These are phyloP conservation scores for Cecropterus lyciades DNA, from an alignment of 1,140 invertebrate species.

Conservation along the genomic window DNA sequence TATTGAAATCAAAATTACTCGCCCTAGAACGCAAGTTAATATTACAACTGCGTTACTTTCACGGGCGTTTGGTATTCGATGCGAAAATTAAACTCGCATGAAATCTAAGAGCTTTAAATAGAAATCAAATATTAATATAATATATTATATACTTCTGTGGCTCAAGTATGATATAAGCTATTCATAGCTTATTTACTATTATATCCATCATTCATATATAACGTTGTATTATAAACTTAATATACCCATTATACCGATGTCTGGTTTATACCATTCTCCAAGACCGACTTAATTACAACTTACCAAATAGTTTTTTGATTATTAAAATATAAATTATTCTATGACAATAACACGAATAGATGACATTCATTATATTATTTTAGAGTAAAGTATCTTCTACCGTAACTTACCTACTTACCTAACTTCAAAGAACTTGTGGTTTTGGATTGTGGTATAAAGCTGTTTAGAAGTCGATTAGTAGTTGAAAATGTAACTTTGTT, in stretches of 20 bases:
- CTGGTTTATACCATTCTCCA: slow-evolving; percentile 63
- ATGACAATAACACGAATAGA: slow-evolving; percentile 69
- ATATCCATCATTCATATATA: slow-evolving; percentile 61
- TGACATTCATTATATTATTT: slow-evolving; percentile 52
- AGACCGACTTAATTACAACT: slow-evolving; percentile 53
- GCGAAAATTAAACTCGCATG: slow-evolving; percentile 71
- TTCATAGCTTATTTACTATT: slow-evolving; percentile 75
- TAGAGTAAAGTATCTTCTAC: slow-evolving; percentile 41
- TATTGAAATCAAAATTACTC: slow-evolving; percentile 57
- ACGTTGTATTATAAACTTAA: slow-evolving; percentile 50
- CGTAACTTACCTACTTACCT: slow-evolving; percentile 26
- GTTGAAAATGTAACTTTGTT: slow-evolving; percentile 46
- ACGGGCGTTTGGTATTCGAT: slow-evolving; percentile 71
- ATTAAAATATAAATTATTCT: slow-evolving; percentile 61
- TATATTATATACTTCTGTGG: slow-evolving; percentile 80
- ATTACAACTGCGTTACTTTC: slow-evolving; percentile 39
- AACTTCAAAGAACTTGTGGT: slow-evolving; percentile 41
- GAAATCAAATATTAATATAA: slow-evolving; percentile 74
- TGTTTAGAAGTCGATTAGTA: slow-evolving; percentile 33
- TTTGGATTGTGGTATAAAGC: slow-evolving; percentile 63
- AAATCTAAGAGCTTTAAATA: slow-evolving; percentile 84
- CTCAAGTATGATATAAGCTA: slow-evolving; percentile 81
- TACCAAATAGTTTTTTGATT: slow-evolving; percentile 44
- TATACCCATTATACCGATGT: slow-evolving; percentile 44
- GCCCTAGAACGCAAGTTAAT: slow-evolving; percentile 46